These are phyloP conservation scores for Drosophila kohkoa DNA, from an alignment of 1,140 invertebrate species.

Conservation along the genomic window DNA sequence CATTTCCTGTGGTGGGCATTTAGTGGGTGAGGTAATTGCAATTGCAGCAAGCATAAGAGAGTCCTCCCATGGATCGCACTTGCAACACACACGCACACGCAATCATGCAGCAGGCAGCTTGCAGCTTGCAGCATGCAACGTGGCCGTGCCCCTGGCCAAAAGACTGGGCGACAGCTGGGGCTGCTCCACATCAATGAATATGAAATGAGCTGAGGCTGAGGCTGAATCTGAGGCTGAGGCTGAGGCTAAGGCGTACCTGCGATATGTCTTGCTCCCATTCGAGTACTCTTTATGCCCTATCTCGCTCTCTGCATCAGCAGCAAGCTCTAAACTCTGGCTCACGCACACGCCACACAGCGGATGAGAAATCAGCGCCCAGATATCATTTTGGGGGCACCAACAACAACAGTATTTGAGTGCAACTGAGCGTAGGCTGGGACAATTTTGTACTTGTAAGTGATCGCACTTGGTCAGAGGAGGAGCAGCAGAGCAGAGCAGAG, in stretches of 20 bases:
- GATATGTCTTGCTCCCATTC: slow-evolving; percentile 78
- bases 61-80: slow-evolving; percentile 42
- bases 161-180: slow-evolving; percentile 35
- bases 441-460: slow-evolving; percentile 81
- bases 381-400: slow-evolving; percentile 44
- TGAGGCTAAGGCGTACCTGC: slow-evolving; percentile 57
- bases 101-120: slow-evolving; percentile 11
- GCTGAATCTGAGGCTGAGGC: slow-evolving; percentile 6
- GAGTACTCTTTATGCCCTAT: slow-evolving; percentile 21
- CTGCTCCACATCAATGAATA: slow-evolving; percentile 80
- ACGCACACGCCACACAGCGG: slow-evolving; percentile 61
- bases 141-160: slow-evolving; percentile 51
- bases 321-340: slow-evolving; percentile 37
- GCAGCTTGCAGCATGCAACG: slow-evolving; percentile 15
- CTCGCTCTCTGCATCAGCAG: slow-evolving; percentile 45
- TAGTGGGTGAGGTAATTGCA: slow-evolving; percentile 56
- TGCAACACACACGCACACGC: slow-evolving; percentile 32
- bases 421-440: slow-evolving; percentile 73
- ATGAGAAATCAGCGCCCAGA: slow-evolving; percentile 59
- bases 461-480: slow-evolving; percentile 63
- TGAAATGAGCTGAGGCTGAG: slow-evolving; percentile 68
- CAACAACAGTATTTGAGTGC: slow-evolving; percentile 29
- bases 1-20: slow-evolving; percentile 57
- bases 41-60: slow-evolving; percentile 23
- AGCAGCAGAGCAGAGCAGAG: not conserved